phyloP scores from a whole-genome alignment of 1,140 invertebrate genomes.

The Neodiprion fabricii region DNA sequence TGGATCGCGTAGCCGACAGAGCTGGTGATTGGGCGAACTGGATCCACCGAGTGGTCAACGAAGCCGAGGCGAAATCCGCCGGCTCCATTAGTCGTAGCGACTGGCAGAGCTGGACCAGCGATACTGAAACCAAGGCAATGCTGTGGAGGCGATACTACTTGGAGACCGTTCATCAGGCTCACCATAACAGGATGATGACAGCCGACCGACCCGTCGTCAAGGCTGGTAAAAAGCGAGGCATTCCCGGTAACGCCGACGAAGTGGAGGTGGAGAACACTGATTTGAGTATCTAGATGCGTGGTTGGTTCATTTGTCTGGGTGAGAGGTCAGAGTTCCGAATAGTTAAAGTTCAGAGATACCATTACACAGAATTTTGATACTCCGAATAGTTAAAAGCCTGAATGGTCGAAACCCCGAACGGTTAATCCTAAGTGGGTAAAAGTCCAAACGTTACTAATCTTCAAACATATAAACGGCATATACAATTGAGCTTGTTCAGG shows the following conservation, averaged over 20 bases:
- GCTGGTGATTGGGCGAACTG: slow-evolving; percentile 40
- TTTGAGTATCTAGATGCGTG: not conserved
- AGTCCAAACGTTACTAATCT: too few relatives aligned
- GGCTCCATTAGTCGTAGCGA: slow-evolving; percentile 34
- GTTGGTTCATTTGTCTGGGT: not conserved
- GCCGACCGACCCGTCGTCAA: slow-evolving; percentile 34
- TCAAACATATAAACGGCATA: too few relatives aligned
- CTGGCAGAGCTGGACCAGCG: slow-evolving; percentile 40
- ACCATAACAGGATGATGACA: slow-evolving; percentile 39
- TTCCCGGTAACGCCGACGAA: slow-evolving; percentile 16
- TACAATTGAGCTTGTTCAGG: too few relatives aligned
- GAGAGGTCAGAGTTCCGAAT: slow-evolving; percentile 22
- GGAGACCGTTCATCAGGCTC: slow-evolving; percentile 38
- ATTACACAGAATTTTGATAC: too few relatives aligned
- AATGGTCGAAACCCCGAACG: too few relatives aligned
- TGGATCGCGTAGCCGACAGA: slow-evolving; percentile 28
- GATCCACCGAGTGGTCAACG: slow-evolving; percentile 35
- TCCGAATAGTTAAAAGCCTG: too few relatives aligned
- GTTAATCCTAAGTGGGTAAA: too few relatives aligned
- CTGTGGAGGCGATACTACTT: slow-evolving; percentile 40
- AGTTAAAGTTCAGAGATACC: too few relatives aligned
- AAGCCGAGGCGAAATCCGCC: slow-evolving; percentile 29
- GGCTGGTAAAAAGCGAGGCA: slow-evolving; percentile 28
- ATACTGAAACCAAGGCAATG: slow-evolving; percentile 34
- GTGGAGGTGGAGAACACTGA: slow-evolving; percentile 18